Percentiles rank a stretch among this genome's conserved stretches.
Evolutionary conservation across 2,113 vertebrate genomes (phyloP).

Genomic region (Sisor rabdophorus): DNA sequence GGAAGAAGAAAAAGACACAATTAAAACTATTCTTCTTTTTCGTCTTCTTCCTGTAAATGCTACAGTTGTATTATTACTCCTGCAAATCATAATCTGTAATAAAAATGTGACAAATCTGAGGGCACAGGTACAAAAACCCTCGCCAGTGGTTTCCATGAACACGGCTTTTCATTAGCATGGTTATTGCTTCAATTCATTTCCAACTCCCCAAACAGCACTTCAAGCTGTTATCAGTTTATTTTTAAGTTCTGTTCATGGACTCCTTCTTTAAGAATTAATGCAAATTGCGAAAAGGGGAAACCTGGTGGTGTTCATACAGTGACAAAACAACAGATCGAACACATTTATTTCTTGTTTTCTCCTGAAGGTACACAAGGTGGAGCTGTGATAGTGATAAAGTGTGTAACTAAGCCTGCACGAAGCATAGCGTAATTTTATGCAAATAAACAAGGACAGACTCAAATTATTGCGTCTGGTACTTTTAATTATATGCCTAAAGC

Average conservation of each 20-base stretch:
- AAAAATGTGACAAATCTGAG: not conserved
- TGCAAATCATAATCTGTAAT: constrained; percentile 12
- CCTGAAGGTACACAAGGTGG: not conserved
- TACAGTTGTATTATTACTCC: not conserved
- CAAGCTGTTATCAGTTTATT: not conserved
- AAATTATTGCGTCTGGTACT: not conserved
- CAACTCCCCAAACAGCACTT: not conserved
- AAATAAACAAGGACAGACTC: not conserved
- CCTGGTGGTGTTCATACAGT: not conserved
- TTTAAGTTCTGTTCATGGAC: not conserved
- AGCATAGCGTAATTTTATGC: not conserved
- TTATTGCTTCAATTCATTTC: constrained; percentile 7
- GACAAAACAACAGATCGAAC: not conserved
- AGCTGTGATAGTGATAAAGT: not conserved
- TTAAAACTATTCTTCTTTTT: no score
- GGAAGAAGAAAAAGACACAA: no score
- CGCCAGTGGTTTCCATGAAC: not conserved
- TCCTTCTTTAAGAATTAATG: not conserved
- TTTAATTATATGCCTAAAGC: not conserved
- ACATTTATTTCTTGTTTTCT: not conserved
- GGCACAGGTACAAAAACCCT: not conserved
- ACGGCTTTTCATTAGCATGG: not conserved
- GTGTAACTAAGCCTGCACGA: not conserved
- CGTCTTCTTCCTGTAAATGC: no score
- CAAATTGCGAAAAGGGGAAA: no score